Evolutionary conservation across 1,140 invertebrate genomes (phyloP).

Genomic region (Vanessa atalanta): DNA sequence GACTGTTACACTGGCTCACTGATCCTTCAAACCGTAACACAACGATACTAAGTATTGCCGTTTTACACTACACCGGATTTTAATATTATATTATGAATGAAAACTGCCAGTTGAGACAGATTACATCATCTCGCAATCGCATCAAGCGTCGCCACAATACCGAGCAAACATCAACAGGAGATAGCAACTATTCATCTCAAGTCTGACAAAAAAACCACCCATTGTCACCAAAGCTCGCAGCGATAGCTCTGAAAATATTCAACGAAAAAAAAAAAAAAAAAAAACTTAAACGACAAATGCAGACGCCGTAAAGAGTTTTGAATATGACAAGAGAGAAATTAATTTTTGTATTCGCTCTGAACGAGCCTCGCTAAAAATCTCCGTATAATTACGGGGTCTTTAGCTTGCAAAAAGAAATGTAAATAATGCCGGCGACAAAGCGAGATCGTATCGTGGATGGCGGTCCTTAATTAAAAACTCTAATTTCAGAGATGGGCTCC

Average conservation of each 20-base stretch:
- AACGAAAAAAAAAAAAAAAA: constrained; percentile 4
- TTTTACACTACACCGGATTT: no score
- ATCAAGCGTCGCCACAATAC: neutral
- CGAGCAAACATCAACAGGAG: neutral
- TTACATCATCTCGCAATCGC: neutral
- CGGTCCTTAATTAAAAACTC: constrained; percentile 60
- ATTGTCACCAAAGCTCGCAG: neutral
- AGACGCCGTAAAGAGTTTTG: constrained; percentile 23
- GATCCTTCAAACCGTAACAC: no score
- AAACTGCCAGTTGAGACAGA: neutral
- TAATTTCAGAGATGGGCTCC: constrained; percentile 57
- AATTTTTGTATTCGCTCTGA: constrained; percentile 34
- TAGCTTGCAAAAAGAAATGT: constrained; percentile 48
- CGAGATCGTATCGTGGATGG: constrained; percentile 51
- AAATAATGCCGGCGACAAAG: constrained; percentile 53
- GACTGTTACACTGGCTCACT: no score
- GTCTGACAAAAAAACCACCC: neutral
- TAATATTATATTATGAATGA: neutral
- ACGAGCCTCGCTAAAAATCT: constrained; percentile 33
- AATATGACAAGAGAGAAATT: constrained; percentile 39
- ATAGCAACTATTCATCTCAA: constrained; percentile 8
- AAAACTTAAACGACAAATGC: constrained; percentile 11
- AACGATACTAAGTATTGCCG: no score
- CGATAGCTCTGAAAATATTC: constrained; percentile 10
- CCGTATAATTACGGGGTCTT: constrained; percentile 51